A percentile compares a stretch with the other conserved stretches of the same genome.
Conservation (phyloP, 2,888 invertebrate genomes). For the Scaptomyza caliginosa region DNA sequence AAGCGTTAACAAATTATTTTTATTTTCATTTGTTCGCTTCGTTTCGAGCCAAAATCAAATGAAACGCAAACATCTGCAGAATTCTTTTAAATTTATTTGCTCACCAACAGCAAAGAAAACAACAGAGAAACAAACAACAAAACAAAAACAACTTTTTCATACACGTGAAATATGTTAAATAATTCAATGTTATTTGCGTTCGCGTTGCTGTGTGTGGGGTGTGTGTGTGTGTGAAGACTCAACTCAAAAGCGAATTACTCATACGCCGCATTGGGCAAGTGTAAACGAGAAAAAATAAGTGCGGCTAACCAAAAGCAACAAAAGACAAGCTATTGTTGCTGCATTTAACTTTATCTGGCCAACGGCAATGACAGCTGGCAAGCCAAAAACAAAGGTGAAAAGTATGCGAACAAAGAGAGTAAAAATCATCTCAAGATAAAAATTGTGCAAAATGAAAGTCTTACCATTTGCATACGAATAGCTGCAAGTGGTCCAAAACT, state of each 20-base stretch:
- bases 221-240: slow-evolving; percentile 13
- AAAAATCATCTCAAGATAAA: slow-evolving; percentile 12
- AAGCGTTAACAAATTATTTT: slow-evolving; percentile 66
- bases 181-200: slow-evolving; percentile 42
- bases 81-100: slow-evolving; percentile 70
- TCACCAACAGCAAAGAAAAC: slow-evolving; percentile 39
- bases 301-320: slow-evolving; percentile 25
- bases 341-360: slow-evolving; percentile 20
- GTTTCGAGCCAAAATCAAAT: slow-evolving; percentile 41
- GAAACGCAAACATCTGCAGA: slow-evolving; percentile 58
- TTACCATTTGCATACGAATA: slow-evolving; percentile 20
- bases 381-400: not conserved
- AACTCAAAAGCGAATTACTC: slow-evolving; percentile 68
- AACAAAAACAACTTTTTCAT: slow-evolving; percentile 15
- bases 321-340: not conserved
- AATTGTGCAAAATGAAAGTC: slow-evolving; percentile 17
- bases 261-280: slow-evolving; percentile 49
- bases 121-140: slow-evolving; percentile 11
- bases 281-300: slow-evolving; percentile 42
- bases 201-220: slow-evolving; percentile 11
- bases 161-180: slow-evolving; percentile 51
- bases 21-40: slow-evolving; percentile 16
- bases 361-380: slow-evolving; percentile 19
- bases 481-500: slow-evolving; percentile 14
- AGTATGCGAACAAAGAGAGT: not conserved